Conservation (phyloP, 2,113 vertebrate species). For the Platichthys stellatus region DNA sequence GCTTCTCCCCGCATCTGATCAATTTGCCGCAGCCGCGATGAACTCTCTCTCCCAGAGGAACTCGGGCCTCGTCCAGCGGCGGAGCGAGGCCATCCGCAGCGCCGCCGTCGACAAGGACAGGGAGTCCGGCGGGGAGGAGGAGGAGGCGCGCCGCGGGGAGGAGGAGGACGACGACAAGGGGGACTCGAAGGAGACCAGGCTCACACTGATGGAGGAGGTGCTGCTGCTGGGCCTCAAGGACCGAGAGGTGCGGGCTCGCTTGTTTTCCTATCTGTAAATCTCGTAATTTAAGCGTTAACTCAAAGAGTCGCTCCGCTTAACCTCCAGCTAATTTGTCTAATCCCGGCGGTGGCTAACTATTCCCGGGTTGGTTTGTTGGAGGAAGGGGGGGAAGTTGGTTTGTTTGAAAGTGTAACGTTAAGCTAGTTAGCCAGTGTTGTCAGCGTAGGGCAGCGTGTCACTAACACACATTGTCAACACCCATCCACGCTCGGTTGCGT, state of each 20-base stretch:
- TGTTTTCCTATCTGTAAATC: background rate
- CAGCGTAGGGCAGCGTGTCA: background rate
- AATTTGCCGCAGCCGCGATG: constrained; percentile 78
- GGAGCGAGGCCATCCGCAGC: constrained; percentile 92
- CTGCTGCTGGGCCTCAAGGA: constrained; percentile 97
- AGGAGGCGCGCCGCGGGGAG: constrained; percentile 87
- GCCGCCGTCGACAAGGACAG: constrained; percentile 88
- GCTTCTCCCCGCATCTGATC: constrained; percentile 35
- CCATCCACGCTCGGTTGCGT: background rate
- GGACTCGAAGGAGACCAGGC: constrained; percentile 95
- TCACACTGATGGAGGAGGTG: constrained; percentile 98
- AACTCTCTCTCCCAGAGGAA: constrained; percentile 90
- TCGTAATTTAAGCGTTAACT: background rate
- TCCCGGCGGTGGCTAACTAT: background rate
- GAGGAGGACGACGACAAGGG: constrained; percentile 91
- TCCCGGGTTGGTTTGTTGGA: background rate
- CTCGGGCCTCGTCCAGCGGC: constrained; percentile 96
- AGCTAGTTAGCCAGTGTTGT: background rate
- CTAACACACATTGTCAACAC: background rate
- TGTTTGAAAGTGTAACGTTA: background rate
- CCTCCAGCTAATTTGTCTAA: constrained; percentile 5
- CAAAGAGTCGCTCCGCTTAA: background rate
- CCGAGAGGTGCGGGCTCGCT: constrained; percentile 87
- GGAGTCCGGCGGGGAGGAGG: constrained; percentile 83
- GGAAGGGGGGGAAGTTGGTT: background rate